phyloP scores from a whole-genome alignment of 2,797 vertebrate species.

The Manis crassicaudata region DNA sequence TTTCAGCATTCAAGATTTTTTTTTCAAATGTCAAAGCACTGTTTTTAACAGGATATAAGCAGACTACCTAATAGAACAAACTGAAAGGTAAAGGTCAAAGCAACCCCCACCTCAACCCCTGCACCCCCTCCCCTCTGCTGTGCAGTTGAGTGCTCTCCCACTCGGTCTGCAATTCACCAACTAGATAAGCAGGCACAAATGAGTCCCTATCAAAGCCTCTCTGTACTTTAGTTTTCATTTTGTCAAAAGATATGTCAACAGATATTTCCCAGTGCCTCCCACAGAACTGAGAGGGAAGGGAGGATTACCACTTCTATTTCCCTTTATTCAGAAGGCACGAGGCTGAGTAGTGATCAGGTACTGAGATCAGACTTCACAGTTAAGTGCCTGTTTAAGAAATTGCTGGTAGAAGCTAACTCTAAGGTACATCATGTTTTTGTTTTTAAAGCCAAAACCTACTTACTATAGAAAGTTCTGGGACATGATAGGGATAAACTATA shows the following conservation, averaged over 20 bases:
- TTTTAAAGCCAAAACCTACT: conserved; percentile 28
- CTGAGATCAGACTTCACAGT: neutral
- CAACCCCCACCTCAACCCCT: neutral
- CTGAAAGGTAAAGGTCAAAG: conserved; percentile 41
- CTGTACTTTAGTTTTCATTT: neutral
- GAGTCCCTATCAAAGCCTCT: neutral
- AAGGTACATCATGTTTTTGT: neutral
- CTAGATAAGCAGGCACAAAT: neutral
- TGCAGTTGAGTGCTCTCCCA: neutral
- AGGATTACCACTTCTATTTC: neutral
- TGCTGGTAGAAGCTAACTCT: neutral
- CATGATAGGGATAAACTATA: neutral
- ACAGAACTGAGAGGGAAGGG: neutral
- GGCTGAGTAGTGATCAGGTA: neutral
- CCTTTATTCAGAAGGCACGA: neutral
- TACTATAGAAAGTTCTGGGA: neutral
- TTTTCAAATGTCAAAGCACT: conserved; percentile 15
- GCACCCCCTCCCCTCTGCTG: neutral
- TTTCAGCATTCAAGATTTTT: conserved; percentile 1
- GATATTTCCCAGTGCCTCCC: neutral
- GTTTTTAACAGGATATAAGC: conserved; percentile 26
- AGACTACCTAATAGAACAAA: conserved; percentile 17
- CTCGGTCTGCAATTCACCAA: conserved; percentile 3
- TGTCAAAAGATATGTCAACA: neutral
- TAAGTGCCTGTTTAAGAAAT: neutral